phyloP scores from a whole-genome alignment of 2,888 invertebrate genomes.

The Mesorhabditis spiculigera region DNA sequence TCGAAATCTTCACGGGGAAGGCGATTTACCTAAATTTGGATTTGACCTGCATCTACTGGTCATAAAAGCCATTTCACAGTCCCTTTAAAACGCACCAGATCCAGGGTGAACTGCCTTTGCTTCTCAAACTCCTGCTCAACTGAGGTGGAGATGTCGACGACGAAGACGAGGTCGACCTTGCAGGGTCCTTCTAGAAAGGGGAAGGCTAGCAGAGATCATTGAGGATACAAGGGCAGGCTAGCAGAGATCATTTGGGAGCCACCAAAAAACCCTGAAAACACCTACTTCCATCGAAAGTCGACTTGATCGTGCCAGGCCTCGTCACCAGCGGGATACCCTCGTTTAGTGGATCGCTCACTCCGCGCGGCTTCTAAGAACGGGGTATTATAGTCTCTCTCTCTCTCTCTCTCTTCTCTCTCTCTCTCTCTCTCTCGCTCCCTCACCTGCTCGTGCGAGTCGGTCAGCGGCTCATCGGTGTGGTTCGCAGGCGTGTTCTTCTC shows the following conservation, averaged over 20 bases:
- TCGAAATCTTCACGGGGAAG: constrained; percentile 39
- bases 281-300: too few relatives aligned
- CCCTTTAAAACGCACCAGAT: constrained; percentile 29
- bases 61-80: neutral
- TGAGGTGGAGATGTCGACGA: constrained; percentile 47
- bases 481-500: neutral
- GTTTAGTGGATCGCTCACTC: too few relatives aligned
- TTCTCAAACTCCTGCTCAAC: constrained; percentile 41
- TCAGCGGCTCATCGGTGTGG: constrained; percentile 8
- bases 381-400: too few relatives aligned
- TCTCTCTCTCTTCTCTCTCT: too few relatives aligned
- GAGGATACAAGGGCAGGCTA: too few relatives aligned
- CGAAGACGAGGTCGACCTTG: constrained; percentile 42
- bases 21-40: constrained; percentile 24
- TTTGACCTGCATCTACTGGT: neutral
- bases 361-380: too few relatives aligned
- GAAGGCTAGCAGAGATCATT: too few relatives aligned
- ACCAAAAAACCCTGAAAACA: too few relatives aligned
- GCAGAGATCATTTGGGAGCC: too few relatives aligned
- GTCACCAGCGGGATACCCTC: too few relatives aligned
- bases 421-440: too few relatives aligned
- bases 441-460: neutral
- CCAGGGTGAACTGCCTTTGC: constrained; percentile 40
- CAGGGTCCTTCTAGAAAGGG: constrained; percentile 19
- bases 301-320: too few relatives aligned